Conservation (phyloP, 2,113 vertebrate genomes). For the Lucifuga dentata region DNA sequence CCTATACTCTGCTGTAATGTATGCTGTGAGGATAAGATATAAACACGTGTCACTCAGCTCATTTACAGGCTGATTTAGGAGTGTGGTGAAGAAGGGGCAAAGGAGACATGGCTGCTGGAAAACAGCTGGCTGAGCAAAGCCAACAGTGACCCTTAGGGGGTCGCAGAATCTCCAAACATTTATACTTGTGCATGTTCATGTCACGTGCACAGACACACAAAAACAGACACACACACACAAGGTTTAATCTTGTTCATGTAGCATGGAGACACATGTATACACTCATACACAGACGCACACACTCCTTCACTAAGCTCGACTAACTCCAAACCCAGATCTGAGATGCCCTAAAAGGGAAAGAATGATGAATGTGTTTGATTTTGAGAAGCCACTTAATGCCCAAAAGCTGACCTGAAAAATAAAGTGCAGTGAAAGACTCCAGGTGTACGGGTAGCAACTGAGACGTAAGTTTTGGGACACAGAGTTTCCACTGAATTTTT, state of each 20-base stretch:
- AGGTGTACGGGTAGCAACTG: constrained; percentile 14
- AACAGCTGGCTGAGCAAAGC: constrained; percentile 58
- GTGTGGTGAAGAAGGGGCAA: constrained; percentile 32
- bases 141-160: constrained; percentile 15
- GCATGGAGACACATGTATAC: constrained; percentile 4
- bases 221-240: constrained; percentile 11
- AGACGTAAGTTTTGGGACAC: constrained; percentile 9
- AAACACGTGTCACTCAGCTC: constrained; percentile 61
- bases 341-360: constrained; percentile 2
- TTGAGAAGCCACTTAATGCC: constrained; percentile 19
- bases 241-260: no score
- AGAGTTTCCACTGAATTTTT: constrained; percentile 11
- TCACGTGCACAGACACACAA: constrained; percentile 1
- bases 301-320: neutral
- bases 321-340: neutral
- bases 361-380: constrained; percentile 31
- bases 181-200: neutral
- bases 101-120: constrained; percentile 32
- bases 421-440: constrained; percentile 10
- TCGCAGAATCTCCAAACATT: constrained; percentile 19
- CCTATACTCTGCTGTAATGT: constrained; percentile 18
- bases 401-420: constrained; percentile 25
- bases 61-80: constrained; percentile 58
- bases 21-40: constrained; percentile 23
- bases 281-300: no score